Base-by-base conservation (phyloP, 2,888 invertebrate species). In the Palloptera scutellata region DNA sequence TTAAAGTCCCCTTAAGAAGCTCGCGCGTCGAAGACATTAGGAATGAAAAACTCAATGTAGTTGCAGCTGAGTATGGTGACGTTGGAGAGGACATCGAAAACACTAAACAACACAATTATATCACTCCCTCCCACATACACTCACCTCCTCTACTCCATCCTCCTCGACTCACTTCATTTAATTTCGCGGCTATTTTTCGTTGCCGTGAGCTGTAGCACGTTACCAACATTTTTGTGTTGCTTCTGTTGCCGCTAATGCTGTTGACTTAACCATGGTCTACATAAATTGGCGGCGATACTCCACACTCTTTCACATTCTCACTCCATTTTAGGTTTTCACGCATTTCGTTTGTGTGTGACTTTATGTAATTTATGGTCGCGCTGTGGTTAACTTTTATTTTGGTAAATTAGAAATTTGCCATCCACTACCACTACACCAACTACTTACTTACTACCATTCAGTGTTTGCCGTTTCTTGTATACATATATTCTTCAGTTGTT, bases 1-100 rank as follows among this genome's bases (percentile, higher is more conserved):
- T 78, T 73, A 75, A 78, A 78, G 74, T 75, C 72, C 75, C 69
- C 73, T 74, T 70, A 74, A 66, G 60, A 60, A 66, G 15, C 61
- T 8, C 40, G 6, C 2, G 30, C 30, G 30, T 30, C 6, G 30
- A 30, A 2, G 30, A 30, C 30, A 30, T 30, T 30, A 30, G 6
- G 30, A 30, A 30, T 30, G 6, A 30, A 30, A 30, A 30, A 30
- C 30, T 6, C 2, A 30, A 30, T 30, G 30, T 30, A 30, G 30
- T 30, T 30, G 30, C 2, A 30, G 30, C 30, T 30, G 30, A 30
- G 3, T 2, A 30, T 6, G 30, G 6, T 6, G 30, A 30, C 30
- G 30, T 4, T 6, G 30, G 6, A 30, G 6, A 30, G 30, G 30
- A 30, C 30, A 30, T 4, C 30, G 30, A 30, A 30, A 30, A 30